Percentiles rank a stretch among this genome's conserved stretches.
Conservation (phyloP, 2,113 vertebrate species). For the Paramormyrops kingsleyae region DNA sequence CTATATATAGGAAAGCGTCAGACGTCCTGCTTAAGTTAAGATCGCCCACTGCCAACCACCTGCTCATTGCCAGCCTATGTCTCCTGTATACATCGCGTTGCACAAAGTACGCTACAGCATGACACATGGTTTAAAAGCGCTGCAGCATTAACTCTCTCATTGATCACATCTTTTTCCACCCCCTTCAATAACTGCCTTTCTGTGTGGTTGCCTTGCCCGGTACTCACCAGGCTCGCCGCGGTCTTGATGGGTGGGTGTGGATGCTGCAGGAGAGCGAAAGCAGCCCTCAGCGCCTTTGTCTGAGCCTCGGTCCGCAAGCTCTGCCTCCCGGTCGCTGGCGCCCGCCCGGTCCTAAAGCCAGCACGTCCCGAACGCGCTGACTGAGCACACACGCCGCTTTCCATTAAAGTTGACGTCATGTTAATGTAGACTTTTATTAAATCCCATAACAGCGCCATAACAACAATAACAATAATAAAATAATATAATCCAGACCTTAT, state of each 20-base stretch:
- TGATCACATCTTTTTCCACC: not conserved
- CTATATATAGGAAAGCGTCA: not conserved
- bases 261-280: conserved; percentile 21
- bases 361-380: not conserved
- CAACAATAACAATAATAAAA: not conserved
- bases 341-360: conserved; percentile 20
- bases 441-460: not conserved
- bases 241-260: conserved; percentile 16
- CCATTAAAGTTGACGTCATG: conserved; percentile 10
- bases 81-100: not conserved
- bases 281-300: conserved; percentile 20
- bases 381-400: not conserved
- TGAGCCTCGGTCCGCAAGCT: conserved; percentile 17
- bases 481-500: not conserved
- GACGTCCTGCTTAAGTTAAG: not conserved
- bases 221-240: conserved; percentile 12
- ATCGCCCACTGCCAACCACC: not conserved
- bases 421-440: not conserved
- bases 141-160: not conserved
- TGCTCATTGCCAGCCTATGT: not conserved
- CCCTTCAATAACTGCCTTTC: not conserved
- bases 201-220: not conserved
- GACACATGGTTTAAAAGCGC: not conserved
- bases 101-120: not conserved
- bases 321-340: not conserved